phyloP scores from a whole-genome alignment of 2,113 vertebrate species.

The Ptyas mucosa region DNA sequence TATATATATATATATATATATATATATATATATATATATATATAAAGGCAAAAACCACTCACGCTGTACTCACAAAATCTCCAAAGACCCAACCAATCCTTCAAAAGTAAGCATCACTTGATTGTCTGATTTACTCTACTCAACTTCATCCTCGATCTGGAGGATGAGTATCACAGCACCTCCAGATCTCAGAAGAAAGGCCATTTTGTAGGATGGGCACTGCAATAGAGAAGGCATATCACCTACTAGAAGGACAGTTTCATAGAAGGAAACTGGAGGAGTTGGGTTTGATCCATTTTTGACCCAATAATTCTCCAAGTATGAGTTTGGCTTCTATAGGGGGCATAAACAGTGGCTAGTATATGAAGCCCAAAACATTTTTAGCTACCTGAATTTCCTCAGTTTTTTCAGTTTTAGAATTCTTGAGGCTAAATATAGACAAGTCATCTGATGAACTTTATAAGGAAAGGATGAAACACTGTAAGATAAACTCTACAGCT shows the following conservation, averaged over 20 bases:
- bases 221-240: neutral
- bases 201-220: neutral
- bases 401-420: neutral
- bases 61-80: too few relatives aligned
- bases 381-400: slow-evolving; percentile 4
- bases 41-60: too few relatives aligned
- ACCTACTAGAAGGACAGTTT: neutral
- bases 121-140: neutral
- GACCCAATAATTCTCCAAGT: neutral
- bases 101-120: neutral
- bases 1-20: too few relatives aligned
- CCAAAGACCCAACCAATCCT: neutral
- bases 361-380: neutral
- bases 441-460: neutral
- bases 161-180: neutral
- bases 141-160: too few relatives aligned
- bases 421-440: neutral
- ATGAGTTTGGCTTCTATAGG: neutral
- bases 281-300: neutral
- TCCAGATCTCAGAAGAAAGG: neutral
- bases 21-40: too few relatives aligned
- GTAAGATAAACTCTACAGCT: neutral
- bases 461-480: neutral
- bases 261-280: neutral
- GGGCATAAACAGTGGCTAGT: neutral